phyloP scores from a whole-genome alignment of 2,797 vertebrate genomes.

The Takifugu ocellatus region DNA sequence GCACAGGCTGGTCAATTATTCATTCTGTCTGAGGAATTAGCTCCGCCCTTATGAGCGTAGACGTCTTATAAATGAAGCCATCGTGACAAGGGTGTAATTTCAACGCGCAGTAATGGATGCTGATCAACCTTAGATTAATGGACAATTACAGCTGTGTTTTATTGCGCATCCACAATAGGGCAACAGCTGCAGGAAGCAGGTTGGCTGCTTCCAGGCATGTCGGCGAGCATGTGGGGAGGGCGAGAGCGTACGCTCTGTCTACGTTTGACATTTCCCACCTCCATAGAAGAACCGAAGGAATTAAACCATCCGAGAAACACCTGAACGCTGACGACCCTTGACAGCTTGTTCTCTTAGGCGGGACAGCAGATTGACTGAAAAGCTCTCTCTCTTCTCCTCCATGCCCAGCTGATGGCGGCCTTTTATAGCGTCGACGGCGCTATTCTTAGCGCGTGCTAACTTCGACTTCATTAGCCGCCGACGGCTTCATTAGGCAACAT shows the following conservation, averaged over 20 bases:
- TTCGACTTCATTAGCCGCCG: conserved; percentile 47
- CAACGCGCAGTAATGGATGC: conserved; percentile 57
- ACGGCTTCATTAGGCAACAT: conserved; percentile 56
- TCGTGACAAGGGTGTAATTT: conserved; percentile 3
- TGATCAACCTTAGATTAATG: conserved; percentile 71
- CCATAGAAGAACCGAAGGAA: conserved; percentile 19
- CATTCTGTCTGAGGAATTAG: conserved; percentile 20
- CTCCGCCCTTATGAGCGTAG: conserved; percentile 23
- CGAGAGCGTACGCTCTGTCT: conserved; percentile 12
- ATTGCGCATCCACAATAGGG: conserved; percentile 64
- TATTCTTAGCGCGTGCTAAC: conserved; percentile 54
- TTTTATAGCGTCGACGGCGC: conserved; percentile 21
- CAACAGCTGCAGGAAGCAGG: conserved; percentile 32
- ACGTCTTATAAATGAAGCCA: conserved; percentile 49
- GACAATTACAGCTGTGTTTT: conserved; percentile 63
- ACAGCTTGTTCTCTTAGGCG: conserved; percentile 20
- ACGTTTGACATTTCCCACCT: conserved; percentile 27
- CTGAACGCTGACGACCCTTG: conserved; percentile 48
- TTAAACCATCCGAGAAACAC: conserved; percentile 43
- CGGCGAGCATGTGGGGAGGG: conserved; percentile 9
- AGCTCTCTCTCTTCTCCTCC: conserved; percentile 23
- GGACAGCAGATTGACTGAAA: conserved; percentile 24
- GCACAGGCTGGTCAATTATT: conserved; percentile 8
- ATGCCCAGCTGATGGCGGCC: conserved; percentile 2
- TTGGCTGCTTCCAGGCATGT: conserved; percentile 16